A percentile compares a stretch with the other conserved stretches of the same genome.
Conservation (phyloP, 1,140 invertebrate genomes). For the Ceratina australensis region DNA sequence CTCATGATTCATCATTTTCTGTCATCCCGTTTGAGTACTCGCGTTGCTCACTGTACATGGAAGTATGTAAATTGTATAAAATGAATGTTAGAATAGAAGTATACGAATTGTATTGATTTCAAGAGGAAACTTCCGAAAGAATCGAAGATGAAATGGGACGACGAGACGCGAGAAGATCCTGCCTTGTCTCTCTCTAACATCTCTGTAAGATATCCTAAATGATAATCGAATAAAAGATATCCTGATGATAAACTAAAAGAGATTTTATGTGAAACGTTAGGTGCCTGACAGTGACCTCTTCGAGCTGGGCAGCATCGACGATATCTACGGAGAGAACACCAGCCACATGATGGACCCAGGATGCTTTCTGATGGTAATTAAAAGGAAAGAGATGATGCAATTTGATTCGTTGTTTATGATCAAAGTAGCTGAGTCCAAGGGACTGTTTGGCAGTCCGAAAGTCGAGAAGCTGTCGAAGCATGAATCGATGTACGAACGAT, state of each 20-base stretch:
- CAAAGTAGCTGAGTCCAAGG: conserved; percentile 87
- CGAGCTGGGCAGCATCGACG: conserved; percentile 75
- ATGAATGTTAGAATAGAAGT: too few species aligned
- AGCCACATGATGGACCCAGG: conserved; percentile 79
- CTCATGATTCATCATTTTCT: too few species aligned
- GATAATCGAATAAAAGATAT: too few species aligned
- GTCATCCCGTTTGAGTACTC: too few species aligned
- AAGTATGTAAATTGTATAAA: too few species aligned
- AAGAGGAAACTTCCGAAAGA: not conserved
- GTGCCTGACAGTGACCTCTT: conserved; percentile 87
- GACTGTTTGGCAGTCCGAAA: conserved; percentile 83
- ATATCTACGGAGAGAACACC: conserved; percentile 64
- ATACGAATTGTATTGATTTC: not conserved
- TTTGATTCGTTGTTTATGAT: conserved; percentile 90
- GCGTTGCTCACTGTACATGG: too few species aligned
- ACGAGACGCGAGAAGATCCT: conserved; percentile 1
- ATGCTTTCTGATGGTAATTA: conserved; percentile 86
- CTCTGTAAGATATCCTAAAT: conserved; percentile 47
- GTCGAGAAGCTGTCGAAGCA: conserved; percentile 60
- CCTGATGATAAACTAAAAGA: too few species aligned
- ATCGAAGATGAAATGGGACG: not conserved
- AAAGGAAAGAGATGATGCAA: conserved; percentile 86
- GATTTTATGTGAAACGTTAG: conserved; percentile 66
- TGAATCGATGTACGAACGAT: conserved; percentile 46
- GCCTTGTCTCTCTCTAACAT: not conserved